Evolutionary conservation across 2,113 vertebrate species (phyloP).

Genomic region (Tangachromis dhanisi): DNA sequence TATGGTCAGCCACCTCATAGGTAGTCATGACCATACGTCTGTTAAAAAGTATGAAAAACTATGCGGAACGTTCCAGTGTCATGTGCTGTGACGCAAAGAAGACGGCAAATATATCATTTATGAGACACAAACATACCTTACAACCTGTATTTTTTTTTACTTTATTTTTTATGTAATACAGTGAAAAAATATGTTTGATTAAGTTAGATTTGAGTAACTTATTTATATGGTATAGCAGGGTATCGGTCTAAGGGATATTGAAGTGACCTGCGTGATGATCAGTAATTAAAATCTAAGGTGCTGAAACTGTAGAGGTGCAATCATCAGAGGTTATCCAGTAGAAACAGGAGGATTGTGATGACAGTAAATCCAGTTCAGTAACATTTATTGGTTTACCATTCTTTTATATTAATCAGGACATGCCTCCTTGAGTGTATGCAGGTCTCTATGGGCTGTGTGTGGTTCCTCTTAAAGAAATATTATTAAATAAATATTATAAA

Average conservation of each 20-base stretch:
- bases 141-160: neutral
- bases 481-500: neutral
- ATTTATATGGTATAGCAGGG: neutral
- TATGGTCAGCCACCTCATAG: neutral
- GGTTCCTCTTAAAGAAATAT: neutral
- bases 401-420: neutral
- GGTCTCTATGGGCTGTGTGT: neutral
- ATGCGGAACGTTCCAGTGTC: neutral
- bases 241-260: neutral
- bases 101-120: fast-evolving
- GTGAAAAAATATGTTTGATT: fast-evolving
- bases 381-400: neutral
- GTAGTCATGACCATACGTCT: neutral
- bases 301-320: neutral
- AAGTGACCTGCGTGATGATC: neutral
- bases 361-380: neutral
- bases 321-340: neutral
- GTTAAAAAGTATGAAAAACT: neutral
- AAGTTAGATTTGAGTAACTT: neutral
- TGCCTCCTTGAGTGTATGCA: neutral
- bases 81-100: neutral
- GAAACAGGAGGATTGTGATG: neutral
- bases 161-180: neutral
- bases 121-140: neutral
- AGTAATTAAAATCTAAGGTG: neutral